These are phyloP conservation scores for Emberiza fucata DNA, from an alignment of 2,113 vertebrate species.

Conservation along the genomic window DNA sequence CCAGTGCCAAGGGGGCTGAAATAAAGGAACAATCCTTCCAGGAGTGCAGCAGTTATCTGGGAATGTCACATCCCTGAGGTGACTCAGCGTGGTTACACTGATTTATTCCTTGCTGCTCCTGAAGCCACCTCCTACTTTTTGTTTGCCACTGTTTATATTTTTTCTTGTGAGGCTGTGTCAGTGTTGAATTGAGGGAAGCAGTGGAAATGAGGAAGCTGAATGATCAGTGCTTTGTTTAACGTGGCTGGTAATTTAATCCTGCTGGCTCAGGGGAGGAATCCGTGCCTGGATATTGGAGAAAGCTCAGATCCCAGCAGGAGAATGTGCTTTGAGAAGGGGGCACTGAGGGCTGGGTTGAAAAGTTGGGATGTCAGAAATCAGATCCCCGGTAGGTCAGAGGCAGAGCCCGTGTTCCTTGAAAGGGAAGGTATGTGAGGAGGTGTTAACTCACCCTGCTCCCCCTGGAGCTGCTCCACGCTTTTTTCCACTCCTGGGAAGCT, in stretches of 20 bases:
- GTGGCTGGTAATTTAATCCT: neutral
- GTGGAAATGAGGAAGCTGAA: neutral
- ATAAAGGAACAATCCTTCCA: too few relatives aligned
- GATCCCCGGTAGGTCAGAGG: neutral
- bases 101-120: neutral
- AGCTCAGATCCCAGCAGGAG: neutral
- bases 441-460: neutral
- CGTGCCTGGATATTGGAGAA: neutral
- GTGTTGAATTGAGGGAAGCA: neutral
- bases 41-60: neutral
- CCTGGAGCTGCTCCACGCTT: neutral
- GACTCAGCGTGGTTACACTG: neutral
- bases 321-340: neutral
- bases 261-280: neutral
- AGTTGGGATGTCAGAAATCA: conserved; percentile 2
- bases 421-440: conserved; percentile 30
- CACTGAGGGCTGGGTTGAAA: fast-evolving
- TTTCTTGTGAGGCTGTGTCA: neutral
- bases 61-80: neutral
- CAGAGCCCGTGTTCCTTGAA: neutral
- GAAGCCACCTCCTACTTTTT: neutral
- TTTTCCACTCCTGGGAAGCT: neutral
- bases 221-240: neutral
- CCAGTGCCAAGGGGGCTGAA: too few relatives aligned
- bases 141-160: neutral